Base-by-base conservation (phyloP, 2,113 vertebrate genomes). In the Psittacus erithacus region DNA sequence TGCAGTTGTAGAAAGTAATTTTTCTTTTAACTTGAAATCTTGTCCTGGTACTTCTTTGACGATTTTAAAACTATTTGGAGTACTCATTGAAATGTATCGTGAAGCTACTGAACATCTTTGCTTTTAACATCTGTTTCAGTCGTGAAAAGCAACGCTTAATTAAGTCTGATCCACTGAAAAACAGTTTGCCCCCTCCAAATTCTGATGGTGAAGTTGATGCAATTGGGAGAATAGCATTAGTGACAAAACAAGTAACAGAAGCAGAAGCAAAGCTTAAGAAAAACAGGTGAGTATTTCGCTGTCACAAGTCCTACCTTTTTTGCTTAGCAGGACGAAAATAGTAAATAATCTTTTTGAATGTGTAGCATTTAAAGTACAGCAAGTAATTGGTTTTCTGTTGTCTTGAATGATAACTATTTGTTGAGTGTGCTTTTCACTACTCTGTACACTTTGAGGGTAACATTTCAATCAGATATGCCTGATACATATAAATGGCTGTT, bases 81-180 rank as follows among this genome's bases (percentile, higher is more conserved):
- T 52, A 62, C 7, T 11, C 18, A 16, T 22, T 1, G 2, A 70
- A 88, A 49, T 46, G 6, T 47, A 22, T 35, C 15, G 39, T 91
- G 46, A 88, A 78, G 15, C n/a, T 76, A 17, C 13, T 87, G 47
- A 91, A n/a, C 4, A 17, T 35, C 27, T 71, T 89, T 53, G 46
- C 46, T 93, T 92, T 95, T 75, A 44, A 91, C 14, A 31, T 95
- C 17, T 93, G 14, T 82, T 92, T 24, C 88, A 99, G 99, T 96
- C 97, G 99, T 74, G 99, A 99, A 97, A 99, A 99, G 94, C 99
- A 99, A 63, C 98, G 98, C 78, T 96, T 98, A 80, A 86, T 98
- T 94, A 98, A 98, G 91, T 97, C 98, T 10, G 98, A 98, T 92
- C 92, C 96, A 17, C 47, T 98, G 73, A 98, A 87, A 74, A 94